Evolutionary conservation across 2,888 invertebrate genomes (phyloP), one percentile per base, ranked within the genome.

Genomic region (Heliconius ethilla): DNA sequence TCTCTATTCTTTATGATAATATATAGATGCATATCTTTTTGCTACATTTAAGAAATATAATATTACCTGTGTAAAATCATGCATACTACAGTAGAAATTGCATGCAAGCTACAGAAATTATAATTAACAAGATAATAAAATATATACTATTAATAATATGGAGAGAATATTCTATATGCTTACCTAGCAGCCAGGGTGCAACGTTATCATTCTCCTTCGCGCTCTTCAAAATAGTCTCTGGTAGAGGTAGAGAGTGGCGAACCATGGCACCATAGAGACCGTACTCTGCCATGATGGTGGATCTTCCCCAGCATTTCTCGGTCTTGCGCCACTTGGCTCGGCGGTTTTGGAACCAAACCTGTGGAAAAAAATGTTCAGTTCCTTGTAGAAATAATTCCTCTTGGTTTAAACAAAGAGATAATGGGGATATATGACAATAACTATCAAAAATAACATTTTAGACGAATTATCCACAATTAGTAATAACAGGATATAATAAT

Each of bases 211-310:
- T 98, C 87, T 98, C 98, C 94, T 99, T 99, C 90, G 98, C 99
- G 90, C 98, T 98, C 94, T 99, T 99, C 86, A 99, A 96, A 88
- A 99, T 99, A 83, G 99, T 99, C 87, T 99, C 99, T 2, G 99
- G 99, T 83, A 99, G 96, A 0, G 99, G 99, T 82, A 99, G 95
- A 72, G 99, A 99, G 94, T 99, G 99, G 82, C 99, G 96, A 83
- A 99, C 99, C 99, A 99, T 99, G 84, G 99, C 99, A 1, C 99
- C 99, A 92, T 99, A 99, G 75, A 99, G 96, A 4, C 99, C 99
- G 90, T 99, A 99, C 94, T 99, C 99, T 83, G 99, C 99, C 99
- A 99, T 99, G 89, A 99, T 99, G 85, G 99, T 99, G 89, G 99
- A 98, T 86, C 99, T 96, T 72, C 99, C 99, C 99, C 99, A 99